Base-by-base conservation (phyloP, 1,140 invertebrate genomes). In the Meloidogyne exigua region DNA sequence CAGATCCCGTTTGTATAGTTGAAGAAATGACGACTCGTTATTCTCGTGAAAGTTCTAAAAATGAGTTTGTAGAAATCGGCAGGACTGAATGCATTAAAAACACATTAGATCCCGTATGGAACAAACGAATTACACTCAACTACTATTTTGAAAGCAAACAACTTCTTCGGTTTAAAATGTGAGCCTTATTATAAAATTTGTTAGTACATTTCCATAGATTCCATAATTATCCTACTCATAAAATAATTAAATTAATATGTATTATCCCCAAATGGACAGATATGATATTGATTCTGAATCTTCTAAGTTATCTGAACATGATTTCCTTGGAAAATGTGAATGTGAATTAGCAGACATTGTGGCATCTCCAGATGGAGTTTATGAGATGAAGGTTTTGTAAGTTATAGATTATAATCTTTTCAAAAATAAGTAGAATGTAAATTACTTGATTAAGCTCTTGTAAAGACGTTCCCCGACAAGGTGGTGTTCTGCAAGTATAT, bases 131-230 rank as follows among this genome's bases (percentile, higher is more conserved):
- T 82, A 80, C 87, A 2, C 77, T 91, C 13, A 86, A 90, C 66
- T 91, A 90, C 79, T 88, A 86, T 75, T 91, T 91, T 88, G 90
- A 91, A 85, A 88, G 90, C 78, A 84, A 84, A 42, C 89, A 89
- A 76, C 85, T 86, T 66, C 79, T 89, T 10, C 87, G 85, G 75
- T 89, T 89, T 83, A 87, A 89, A 87, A 81, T 89, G 89, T 89
- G 80, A n/a, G 70, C n/a, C 85, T 77, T 77, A 15, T 67, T 63
- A n/a, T 32, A 13, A n/a, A n/a, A 81, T 25, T 71, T 71, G 13
- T n/a, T n/a, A n/a, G 2, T 70, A 25, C 11, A 68, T 68, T 18
- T 25, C 18, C 15, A 68, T 2, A 21, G 4, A 68, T 68, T n/a
- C n/a, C n/a, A n/a, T n/a, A n/a, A n/a, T n/a, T n/a, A n/a, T n/a